Evolutionary conservation across 2,113 vertebrate species (phyloP).

Genomic region (cat (Felis catus)): DNA sequence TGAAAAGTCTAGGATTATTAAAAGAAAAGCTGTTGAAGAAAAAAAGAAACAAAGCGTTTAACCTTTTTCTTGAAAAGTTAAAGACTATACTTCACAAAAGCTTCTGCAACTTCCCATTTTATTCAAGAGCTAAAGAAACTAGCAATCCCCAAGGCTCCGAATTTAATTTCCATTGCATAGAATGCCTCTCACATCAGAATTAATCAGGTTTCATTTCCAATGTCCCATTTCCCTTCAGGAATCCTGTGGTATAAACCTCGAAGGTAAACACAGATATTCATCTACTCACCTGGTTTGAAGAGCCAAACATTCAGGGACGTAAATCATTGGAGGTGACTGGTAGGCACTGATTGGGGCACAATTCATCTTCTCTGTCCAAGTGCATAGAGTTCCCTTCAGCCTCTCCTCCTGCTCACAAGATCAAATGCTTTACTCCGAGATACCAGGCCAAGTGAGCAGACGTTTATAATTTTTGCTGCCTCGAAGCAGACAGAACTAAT

Average conservation of each 20-base stretch:
- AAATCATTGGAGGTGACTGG: conserved; percentile 5
- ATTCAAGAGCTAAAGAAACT: conserved; percentile 65
- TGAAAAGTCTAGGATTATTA: conserved; percentile 67
- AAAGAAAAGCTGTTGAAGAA: conserved; percentile 56
- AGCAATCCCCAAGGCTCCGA: conserved; percentile 35
- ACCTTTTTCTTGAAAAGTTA: conserved; percentile 75
- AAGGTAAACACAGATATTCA: conserved; percentile 64
- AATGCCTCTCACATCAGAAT: conserved; percentile 43
- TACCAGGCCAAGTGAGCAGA: not conserved
- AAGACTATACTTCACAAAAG: conserved; percentile 59
- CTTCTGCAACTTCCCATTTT: conserved; percentile 63
- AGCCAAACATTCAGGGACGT: not conserved
- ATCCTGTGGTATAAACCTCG: conserved; percentile 41
- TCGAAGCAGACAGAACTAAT: not conserved
- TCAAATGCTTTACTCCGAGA: not conserved
- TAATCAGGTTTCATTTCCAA: conserved; percentile 43
- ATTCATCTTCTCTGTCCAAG: not conserved
- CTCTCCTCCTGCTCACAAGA: not conserved
- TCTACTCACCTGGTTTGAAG: conserved; percentile 42
- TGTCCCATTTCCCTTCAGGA: conserved; percentile 54
- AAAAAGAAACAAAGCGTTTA: conserved; percentile 56
- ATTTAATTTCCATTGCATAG: conserved; percentile 53
- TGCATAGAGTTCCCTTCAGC: not conserved
- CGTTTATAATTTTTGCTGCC: not conserved
- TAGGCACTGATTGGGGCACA: not conserved